Base-by-base conservation (phyloP, 2,888 invertebrate genomes). In the Ophion ellenae region DNA sequence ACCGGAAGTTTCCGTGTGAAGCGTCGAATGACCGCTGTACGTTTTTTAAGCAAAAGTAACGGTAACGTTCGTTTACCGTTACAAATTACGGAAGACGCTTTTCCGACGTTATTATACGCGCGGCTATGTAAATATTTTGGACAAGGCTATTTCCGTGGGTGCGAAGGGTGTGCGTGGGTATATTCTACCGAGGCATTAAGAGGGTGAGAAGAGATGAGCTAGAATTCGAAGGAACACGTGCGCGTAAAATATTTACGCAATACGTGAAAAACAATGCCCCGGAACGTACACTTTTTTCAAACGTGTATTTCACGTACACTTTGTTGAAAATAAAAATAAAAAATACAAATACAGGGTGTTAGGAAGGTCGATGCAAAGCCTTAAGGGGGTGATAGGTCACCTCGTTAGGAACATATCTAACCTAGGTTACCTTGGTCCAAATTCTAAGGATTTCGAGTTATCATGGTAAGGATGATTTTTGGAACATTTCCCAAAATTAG, bases 71-170 rank as follows among this genome's bases (percentile, higher is more conserved):
- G 10, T 64, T 32, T 69, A 57, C 32, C 36, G n/a, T 24, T 10
- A 76, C n/a, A 69, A 77, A 67, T 69, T n/a, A 36, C 61, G 17
- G 7, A 59, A 64, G 61, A 36, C 32, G 53, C 32, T 47, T 67
- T 20, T 24, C 59, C 67, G 14, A 2, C 28, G 24, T 67, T n/a
- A 64, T 53, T 57, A 64, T 66, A 45, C 74, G n/a, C 69, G 7
- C 59, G 66, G 66, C 70, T 81, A 70, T 74, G 36, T 79, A 79
- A 82, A 85, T 85, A 85, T 85, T 85, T 82, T 85, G 82, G 20
- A 63, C 53, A 24, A 40, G 57, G 57, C 79, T 85, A 85, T 85
- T 85, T 82, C 59, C 28, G 84, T 78, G 3, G 9, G 59, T 28
- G 20, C 64, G 20, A 28, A 45, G 64, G 61, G 28, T 32, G 71